Conservation (phyloP, 2,797 vertebrate genomes). For the Lepus oiostolus region DNA sequence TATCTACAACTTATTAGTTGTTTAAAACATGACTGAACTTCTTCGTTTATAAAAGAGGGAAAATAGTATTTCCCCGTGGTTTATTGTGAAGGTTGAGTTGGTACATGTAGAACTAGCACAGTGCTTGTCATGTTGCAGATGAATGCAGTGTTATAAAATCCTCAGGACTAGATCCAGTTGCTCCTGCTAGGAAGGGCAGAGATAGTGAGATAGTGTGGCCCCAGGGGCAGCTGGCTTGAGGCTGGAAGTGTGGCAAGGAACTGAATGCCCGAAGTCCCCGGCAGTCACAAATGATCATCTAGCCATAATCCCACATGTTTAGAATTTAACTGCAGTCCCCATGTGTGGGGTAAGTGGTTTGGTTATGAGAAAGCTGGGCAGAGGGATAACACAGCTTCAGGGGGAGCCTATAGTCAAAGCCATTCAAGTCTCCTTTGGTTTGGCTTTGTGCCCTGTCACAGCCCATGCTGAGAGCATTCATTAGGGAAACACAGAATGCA, state of each 20-base stretch:
- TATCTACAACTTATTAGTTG: accelerated
- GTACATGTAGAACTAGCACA: background rate
- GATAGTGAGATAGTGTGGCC: too few species aligned
- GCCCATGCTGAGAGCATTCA: too few species aligned
- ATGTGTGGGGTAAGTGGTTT: background rate
- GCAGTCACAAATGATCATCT: accelerated
- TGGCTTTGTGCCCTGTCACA: background rate
- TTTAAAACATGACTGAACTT: background rate
- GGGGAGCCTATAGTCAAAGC: background rate
- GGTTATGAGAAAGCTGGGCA: background rate
- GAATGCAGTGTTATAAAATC: accelerated
- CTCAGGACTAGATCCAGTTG: accelerated
- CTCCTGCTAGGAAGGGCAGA: background rate
- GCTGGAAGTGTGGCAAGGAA: background rate
- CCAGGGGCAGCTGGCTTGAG: accelerated
- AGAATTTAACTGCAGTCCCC: accelerated
- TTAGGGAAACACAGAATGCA: background rate
- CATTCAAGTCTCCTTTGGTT: background rate
- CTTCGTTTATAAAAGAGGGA: background rate
- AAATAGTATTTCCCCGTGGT: too few species aligned
- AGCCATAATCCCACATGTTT: accelerated
- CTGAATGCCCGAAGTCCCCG: accelerated
- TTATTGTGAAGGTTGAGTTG: background rate
- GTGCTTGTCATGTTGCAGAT: accelerated
- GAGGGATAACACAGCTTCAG: background rate